Conservation (phyloP, 2,888 invertebrate species). For the Aproaerema taeniolella region DNA sequence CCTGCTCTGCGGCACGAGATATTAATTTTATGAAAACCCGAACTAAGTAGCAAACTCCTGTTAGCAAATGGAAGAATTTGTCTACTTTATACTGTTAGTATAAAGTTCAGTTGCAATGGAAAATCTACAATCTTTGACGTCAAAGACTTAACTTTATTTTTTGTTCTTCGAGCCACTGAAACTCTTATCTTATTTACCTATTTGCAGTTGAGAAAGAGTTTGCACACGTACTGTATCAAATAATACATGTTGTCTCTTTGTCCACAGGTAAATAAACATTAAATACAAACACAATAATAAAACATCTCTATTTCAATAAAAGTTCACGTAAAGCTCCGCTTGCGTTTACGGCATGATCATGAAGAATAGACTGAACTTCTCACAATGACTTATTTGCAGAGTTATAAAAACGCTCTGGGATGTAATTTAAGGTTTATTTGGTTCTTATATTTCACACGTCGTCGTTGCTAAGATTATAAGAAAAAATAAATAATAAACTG, state of each 20-base stretch:
- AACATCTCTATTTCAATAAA: constrained; percentile 41
- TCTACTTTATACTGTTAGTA: constrained; percentile 26
- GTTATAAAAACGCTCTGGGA: constrained; percentile 50
- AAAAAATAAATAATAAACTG: constrained; percentile 52
- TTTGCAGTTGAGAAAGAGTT: too few species aligned
- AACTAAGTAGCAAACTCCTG: constrained; percentile 40
- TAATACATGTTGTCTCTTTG: too few species aligned
- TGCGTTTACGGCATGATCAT: constrained; percentile 47
- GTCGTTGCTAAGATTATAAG: constrained; percentile 49
- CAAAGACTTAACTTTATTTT: not conserved
- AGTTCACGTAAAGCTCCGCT: constrained; percentile 34
- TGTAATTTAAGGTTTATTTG: constrained; percentile 53
- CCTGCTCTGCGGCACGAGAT: constrained; percentile 46
- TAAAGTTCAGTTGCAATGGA: constrained; percentile 24
- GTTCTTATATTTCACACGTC: constrained; percentile 57
- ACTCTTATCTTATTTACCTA: too few species aligned
- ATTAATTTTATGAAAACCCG: constrained; percentile 59
- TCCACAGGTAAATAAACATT: too few species aligned
- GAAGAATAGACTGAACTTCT: constrained; percentile 42
- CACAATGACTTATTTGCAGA: constrained; percentile 57
- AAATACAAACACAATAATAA: constrained; percentile 18
- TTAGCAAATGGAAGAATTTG: constrained; percentile 40
- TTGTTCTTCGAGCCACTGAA: too few species aligned
- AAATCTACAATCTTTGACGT: constrained; percentile 3
- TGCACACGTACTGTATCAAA: too few species aligned